phyloP scores from a whole-genome alignment of 2,888 invertebrate species.

The Leptinotarsa juncta region DNA sequence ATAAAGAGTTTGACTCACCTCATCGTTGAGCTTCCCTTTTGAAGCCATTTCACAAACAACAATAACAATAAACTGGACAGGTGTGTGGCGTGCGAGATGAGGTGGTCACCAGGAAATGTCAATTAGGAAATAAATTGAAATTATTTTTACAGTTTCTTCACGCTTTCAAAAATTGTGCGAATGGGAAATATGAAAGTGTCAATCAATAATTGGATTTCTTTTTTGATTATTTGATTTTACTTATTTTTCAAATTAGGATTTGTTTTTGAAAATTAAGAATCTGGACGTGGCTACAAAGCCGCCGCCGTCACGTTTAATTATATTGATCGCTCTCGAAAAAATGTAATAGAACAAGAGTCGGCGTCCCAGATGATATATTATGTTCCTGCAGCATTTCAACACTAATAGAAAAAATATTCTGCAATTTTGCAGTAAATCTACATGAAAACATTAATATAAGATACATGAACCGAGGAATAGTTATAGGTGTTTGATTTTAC shows the following conservation, averaged over 20 bases:
- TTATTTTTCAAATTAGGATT: neutral
- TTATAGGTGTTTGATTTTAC: no score
- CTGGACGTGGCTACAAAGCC: conserved; percentile 3
- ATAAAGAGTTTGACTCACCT: conserved; percentile 57
- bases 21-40: conserved; percentile 62
- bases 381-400: no score
- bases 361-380: no score
- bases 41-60: conserved; percentile 56
- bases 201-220: neutral
- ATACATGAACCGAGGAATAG: no score
- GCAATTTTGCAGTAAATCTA: no score
- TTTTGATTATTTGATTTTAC: neutral
- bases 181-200: neutral
- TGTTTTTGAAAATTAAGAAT: neutral
- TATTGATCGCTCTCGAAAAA: no score
- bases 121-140: conserved; percentile 14
- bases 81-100: conserved; percentile 28
- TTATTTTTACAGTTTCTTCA: neutral
- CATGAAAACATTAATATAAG: no score
- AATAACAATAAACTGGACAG: conserved; percentile 38
- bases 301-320: neutral
- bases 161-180: neutral
- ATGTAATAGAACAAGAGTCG: no score
- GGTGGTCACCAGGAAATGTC: conserved; percentile 25
- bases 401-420: no score